These are phyloP conservation scores for Sminthurides bifidus DNA, from an alignment of 1,140 invertebrate species.

Conservation along the genomic window DNA sequence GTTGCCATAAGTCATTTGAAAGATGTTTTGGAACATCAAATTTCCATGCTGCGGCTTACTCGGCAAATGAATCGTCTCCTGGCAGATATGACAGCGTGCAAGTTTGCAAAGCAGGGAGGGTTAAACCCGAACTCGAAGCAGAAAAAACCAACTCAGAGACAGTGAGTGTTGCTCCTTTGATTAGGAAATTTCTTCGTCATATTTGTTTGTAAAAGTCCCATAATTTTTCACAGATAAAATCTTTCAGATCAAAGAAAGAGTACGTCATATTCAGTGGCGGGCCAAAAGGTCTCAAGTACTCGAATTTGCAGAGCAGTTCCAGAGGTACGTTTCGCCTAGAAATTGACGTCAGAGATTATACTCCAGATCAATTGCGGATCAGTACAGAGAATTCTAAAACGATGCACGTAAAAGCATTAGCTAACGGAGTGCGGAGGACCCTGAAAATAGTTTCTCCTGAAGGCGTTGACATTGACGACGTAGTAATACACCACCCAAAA, in stretches of 20 bases:
- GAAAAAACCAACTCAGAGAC: too few species aligned
- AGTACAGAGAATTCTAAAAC: conserved; percentile 4
- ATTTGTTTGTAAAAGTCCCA: neutral
- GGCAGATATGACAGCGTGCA: neutral
- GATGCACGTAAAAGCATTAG: conserved; percentile 1
- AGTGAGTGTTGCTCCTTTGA: neutral
- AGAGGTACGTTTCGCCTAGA: conserved; percentile 1
- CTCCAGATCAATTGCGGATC: neutral
- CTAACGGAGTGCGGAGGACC: neutral
- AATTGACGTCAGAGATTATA: neutral
- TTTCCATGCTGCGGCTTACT: neutral
- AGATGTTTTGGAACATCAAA: conserved; percentile 5
- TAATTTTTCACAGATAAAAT: neutral
- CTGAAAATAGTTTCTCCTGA: conserved; percentile 6
- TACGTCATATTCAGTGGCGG: conserved; percentile 4
- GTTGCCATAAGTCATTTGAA: neutral
- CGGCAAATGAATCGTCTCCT: conserved; percentile 4
- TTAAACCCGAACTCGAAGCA: too few species aligned
- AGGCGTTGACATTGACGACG: conserved; percentile 2
- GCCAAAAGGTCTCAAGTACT: neutral
- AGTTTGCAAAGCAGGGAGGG: neutral
- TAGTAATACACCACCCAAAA: neutral
- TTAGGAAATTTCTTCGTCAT: neutral
- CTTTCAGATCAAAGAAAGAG: neutral
- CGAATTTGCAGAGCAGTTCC: neutral